Conservation (phyloP, 2,797 vertebrate genomes). For the Bucorvus abyssinicus region DNA sequence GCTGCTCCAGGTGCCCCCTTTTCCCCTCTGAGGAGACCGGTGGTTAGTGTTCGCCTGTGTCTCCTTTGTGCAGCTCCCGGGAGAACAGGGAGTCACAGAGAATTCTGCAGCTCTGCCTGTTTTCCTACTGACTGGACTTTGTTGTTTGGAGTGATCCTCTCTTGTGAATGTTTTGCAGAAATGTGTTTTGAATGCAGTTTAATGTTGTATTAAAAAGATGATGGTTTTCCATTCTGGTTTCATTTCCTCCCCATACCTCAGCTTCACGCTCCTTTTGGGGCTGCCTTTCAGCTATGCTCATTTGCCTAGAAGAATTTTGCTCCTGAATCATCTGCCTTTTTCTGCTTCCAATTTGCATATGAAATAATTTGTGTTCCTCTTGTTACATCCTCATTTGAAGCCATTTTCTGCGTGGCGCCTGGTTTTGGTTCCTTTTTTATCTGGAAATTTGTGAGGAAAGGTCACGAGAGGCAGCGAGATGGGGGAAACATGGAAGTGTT, state of each 20-base stretch:
- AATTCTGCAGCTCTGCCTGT: background rate
- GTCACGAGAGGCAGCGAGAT: background rate
- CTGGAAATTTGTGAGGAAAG: background rate
- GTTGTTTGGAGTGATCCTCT: too few species aligned
- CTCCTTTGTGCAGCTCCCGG: background rate
- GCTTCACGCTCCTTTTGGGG: background rate
- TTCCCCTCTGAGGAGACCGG: rapidly evolving
- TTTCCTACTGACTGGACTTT: background rate
- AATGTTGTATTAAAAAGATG: background rate
- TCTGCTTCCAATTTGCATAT: background rate
- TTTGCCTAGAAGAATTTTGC: constrained; percentile 8
- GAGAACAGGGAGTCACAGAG: background rate
- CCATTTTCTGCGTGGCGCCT: background rate
- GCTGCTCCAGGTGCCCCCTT: background rate
- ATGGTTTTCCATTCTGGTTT: background rate
- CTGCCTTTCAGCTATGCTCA: background rate
- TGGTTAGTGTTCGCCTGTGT: background rate
- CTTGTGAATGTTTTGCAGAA: background rate
- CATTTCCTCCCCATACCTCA: background rate
- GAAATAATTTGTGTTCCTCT: background rate
- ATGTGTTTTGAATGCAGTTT: background rate
- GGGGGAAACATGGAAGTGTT: background rate
- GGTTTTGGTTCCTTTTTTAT: background rate
- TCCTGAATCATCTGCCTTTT: constrained; percentile 11
- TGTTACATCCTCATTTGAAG: background rate